Evolutionary conservation across 2,888 invertebrate genomes (phyloP).

Genomic region (Nymphalis urticae): DNA sequence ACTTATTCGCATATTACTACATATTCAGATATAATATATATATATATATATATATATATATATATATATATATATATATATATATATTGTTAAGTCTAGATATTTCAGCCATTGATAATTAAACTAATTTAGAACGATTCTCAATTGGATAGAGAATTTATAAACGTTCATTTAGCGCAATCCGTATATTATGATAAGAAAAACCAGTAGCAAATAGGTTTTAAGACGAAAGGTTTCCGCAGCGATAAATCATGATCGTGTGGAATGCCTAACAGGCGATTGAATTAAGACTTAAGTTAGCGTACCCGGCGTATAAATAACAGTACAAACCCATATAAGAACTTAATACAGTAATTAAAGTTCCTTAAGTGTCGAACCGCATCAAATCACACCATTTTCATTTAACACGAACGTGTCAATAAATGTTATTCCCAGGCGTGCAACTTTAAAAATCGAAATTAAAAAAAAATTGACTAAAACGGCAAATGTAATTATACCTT

Average conservation of each 20-base stretch:
- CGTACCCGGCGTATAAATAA: conserved; percentile 32
- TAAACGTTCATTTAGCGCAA: too few species aligned
- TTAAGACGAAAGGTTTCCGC: conserved; percentile 3
- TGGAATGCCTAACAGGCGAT: conserved; percentile 17
- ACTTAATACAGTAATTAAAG: conserved; percentile 36
- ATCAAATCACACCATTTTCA: conserved; percentile 32
- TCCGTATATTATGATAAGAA: too few species aligned
- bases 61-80: too few species aligned
- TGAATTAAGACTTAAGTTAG: conserved; percentile 30
- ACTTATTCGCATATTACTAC: too few species aligned
- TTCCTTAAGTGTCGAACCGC: conserved; percentile 33
- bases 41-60: too few species aligned
- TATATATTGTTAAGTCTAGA: too few species aligned
- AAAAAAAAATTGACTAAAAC: conserved; percentile 15
- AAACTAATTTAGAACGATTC: too few species aligned
- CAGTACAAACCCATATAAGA: conserved; percentile 34
- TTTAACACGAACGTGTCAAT: conserved; percentile 19
- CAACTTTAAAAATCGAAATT: conserved; percentile 9
- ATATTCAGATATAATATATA: too few species aligned
- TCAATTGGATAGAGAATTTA: too few species aligned
- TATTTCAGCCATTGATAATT: too few species aligned
- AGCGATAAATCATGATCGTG: conserved; percentile 11
- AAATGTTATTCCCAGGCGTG: conserved; percentile 4
- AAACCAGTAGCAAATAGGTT: too few species aligned
- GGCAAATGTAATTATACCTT: conserved; percentile 27